Base-by-base conservation (phyloP, 2,888 invertebrate genomes). In the Acanthosoma haemorrhoidale region DNA sequence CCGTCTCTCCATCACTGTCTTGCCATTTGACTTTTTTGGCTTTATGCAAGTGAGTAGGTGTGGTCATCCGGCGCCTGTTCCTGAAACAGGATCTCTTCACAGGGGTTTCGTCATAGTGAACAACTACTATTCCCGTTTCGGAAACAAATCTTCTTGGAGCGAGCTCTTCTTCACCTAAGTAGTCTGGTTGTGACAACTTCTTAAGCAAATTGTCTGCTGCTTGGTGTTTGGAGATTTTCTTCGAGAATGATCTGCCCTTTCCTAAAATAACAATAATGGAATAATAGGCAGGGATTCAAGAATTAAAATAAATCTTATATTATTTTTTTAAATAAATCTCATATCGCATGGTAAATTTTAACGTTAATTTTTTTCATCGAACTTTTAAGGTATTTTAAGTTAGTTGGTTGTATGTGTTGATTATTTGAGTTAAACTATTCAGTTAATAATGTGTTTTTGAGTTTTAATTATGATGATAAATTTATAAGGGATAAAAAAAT, bases 81-180 rank as follows among this genome's bases (percentile, higher is more conserved):
- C 41, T 39, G 13, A 64, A 64, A 15, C 64, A 64, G 2, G 64
- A 64, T 15, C 61, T 31, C 4, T 29, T 39, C 6, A 2, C 16
- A 29, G 39, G 29, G 9, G 16, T 15, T 29, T 25, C 16, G n/a
- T 43, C 64, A 32, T 43, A 64, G 29, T 64, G 64, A 3, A 64
- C 64, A 43, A 39, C 31, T 3, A 64, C 32, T 1, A 64, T 39
- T 31, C 64, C 64, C 6, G 64, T 64, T 31, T 64, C 64, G n/a
- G 64, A 64, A 9, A 64, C 64, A 43, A 64, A 64, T 43, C 64
- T 39, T 64, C 39, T 64, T 13, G 41, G 36, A 4, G 15, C 32
- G 4, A 31, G 29, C 25, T 43, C 39, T 2, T 25, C 21, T 1
- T 39, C 43, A 16, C 43, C 64, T 16, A 64, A 13, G 41, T 43